These are phyloP conservation scores for Thaumetopoea pityocampa DNA, from an alignment of 1,140 invertebrate genomes.

Conservation along the genomic window DNA sequence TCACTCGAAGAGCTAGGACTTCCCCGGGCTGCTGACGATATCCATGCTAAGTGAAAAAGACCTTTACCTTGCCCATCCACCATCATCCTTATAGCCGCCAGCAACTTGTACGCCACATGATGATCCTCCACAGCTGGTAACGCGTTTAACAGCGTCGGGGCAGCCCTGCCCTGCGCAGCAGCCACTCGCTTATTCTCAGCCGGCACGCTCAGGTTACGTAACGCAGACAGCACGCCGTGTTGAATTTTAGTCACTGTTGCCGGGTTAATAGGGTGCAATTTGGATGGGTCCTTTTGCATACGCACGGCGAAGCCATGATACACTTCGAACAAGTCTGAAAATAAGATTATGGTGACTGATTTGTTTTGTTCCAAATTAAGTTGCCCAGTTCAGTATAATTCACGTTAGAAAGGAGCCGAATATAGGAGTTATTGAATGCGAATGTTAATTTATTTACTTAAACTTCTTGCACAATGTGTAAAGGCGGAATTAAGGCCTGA, in stretches of 20 bases:
- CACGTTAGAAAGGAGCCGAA: background rate
- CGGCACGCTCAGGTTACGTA: conserved; percentile 90
- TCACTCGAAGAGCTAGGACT: no score
- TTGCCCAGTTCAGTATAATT: no score
- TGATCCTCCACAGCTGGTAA: conserved; percentile 85
- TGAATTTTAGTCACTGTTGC: conserved; percentile 77
- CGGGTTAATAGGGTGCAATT: conserved; percentile 27
- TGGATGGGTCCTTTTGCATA: conserved; percentile 20
- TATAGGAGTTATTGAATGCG: no score
- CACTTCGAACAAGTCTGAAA: conserved; percentile 52
- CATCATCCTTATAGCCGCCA: conserved; percentile 91
- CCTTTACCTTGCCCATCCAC: conserved; percentile 49
- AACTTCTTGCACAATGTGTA: no score
- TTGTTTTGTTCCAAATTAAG: background rate
- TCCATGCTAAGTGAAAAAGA: background rate
- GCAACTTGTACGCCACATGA: conserved; percentile 90
- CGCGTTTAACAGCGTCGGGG: conserved; percentile 79
- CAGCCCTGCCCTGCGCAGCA: conserved; percentile 79
- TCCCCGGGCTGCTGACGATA: no score
- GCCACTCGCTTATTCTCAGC: conserved; percentile 84
- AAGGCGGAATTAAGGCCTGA: no score
- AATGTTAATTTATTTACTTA: no score
- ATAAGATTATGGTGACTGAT: background rate
- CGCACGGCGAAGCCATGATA: conserved; percentile 34
- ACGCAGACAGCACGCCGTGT: conserved; percentile 87